Conservation (phyloP, 2,888 invertebrate species). For the Yponomeuta cagnagella region DNA sequence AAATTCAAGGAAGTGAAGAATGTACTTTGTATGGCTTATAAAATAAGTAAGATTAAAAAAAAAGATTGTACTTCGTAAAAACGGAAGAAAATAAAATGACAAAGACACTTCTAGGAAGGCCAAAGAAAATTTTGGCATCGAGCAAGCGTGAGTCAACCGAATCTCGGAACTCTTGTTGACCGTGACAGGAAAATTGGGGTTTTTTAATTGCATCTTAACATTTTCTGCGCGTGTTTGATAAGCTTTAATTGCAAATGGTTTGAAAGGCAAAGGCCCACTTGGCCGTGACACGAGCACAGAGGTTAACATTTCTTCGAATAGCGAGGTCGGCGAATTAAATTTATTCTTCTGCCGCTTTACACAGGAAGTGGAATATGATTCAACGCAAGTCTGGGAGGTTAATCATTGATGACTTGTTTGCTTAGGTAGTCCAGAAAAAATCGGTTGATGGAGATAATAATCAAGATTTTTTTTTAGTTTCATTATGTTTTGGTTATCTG, state of each 20-base stretch:
- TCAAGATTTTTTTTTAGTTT: no score
- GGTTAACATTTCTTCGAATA: background rate
- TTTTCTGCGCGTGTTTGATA: background rate
- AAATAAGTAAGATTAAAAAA: no score
- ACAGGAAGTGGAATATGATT: background rate
- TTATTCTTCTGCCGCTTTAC: background rate
- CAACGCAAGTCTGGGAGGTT: background rate
- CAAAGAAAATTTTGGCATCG: background rate
- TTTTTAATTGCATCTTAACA: background rate
- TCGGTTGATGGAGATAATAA: no score
- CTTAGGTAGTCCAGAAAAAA: no score
- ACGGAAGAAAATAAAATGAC: background rate
- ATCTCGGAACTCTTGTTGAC: background rate
- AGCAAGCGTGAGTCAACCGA: background rate
- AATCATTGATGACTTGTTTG: no score
- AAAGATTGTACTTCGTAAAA: background rate
- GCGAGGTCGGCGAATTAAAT: background rate
- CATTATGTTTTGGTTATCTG: no score
- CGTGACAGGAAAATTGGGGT: background rate
- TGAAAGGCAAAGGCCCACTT: background rate
- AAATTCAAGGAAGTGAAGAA: no score
- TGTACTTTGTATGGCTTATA: no score
- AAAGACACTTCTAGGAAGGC: background rate
- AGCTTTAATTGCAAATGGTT: background rate
- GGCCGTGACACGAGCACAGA: background rate